Percentiles rank a stretch among this genome's conserved stretches.
Evolutionary conservation across 2,113 vertebrate species (phyloP).

Genomic region (Calcarius ornatus): DNA sequence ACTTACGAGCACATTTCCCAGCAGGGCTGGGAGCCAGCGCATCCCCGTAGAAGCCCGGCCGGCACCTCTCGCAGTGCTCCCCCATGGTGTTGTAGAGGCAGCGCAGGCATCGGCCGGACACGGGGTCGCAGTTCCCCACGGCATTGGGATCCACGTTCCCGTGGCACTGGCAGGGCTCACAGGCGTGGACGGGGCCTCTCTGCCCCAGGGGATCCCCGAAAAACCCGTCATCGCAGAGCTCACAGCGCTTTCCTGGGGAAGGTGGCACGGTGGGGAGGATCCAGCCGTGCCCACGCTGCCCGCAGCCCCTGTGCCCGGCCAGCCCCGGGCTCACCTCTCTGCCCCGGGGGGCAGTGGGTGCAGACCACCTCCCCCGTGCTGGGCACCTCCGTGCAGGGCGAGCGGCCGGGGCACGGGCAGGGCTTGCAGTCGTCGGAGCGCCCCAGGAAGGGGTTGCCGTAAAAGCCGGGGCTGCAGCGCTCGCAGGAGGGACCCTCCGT

Average conservation of each 20-base stretch:
- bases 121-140: slow-evolving; percentile 83
- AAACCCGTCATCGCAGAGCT: slow-evolving; percentile 89
- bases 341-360: slow-evolving; percentile 84
- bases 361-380: slow-evolving; percentile 83
- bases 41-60: slow-evolving; percentile 79
- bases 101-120: slow-evolving; percentile 84
- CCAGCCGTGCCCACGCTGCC: rapidly evolving
- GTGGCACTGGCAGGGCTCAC: slow-evolving; percentile 80
- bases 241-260: slow-evolving; percentile 82
- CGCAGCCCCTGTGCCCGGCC: rapidly evolving
- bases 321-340: slow-evolving; percentile 79
- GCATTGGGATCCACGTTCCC: slow-evolving; percentile 87
- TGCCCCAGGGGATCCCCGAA: slow-evolving; percentile 87
- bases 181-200: slow-evolving; percentile 70
- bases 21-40: slow-evolving; percentile 58
- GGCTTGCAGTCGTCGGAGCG: slow-evolving; percentile 77
- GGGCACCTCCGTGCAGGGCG: slow-evolving; percentile 76
- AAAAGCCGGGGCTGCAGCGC: slow-evolving; percentile 84
- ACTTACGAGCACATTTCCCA: slow-evolving; percentile 83
- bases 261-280: not conserved
- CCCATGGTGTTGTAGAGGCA: slow-evolving; percentile 85
- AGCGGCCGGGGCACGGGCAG: slow-evolving; percentile 84
- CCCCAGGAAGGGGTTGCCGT: slow-evolving; percentile 83
- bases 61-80: slow-evolving; percentile 79
- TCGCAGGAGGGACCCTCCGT: slow-evolving; percentile 86